phyloP scores from a whole-genome alignment of 2,113 vertebrate species.

The Nycticryphes semicollaris region DNA sequence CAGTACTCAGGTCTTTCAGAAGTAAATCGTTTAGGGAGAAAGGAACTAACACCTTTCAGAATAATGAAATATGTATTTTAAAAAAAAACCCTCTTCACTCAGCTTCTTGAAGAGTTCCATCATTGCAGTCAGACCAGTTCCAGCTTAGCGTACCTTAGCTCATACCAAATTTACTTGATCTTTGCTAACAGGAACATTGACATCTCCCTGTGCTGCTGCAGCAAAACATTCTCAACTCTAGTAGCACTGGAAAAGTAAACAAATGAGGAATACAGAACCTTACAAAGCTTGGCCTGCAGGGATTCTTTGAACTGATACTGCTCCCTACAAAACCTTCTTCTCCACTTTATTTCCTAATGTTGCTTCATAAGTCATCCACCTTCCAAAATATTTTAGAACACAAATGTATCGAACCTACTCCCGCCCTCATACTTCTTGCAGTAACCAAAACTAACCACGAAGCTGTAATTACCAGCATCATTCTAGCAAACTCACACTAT shows the following conservation, averaged over 20 bases:
- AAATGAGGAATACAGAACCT: background rate
- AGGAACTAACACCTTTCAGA: slow-evolving; percentile 9
- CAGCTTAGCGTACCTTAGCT: background rate
- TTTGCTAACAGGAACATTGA: background rate
- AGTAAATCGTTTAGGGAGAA: background rate
- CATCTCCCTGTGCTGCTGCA: background rate
- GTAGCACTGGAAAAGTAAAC: background rate
- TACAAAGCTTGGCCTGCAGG: background rate
- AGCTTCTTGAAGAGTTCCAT: background rate
- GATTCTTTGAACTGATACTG: background rate
- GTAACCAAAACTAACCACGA: background rate
- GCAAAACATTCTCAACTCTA: background rate
- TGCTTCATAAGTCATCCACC: background rate
- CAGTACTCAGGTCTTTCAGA: background rate
- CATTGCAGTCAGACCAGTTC: background rate
- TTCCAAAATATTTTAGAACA: background rate
- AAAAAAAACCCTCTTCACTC: background rate
- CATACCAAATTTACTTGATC: background rate
- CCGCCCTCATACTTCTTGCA: background rate
- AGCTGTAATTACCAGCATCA: background rate
- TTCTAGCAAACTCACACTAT: background rate
- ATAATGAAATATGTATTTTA: background rate
- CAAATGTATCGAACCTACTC: background rate
- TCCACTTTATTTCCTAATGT: background rate
- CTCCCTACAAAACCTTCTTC: background rate